phyloP scores from a whole-genome alignment of 1,140 invertebrate species.

The Nilaparvata lugens region DNA sequence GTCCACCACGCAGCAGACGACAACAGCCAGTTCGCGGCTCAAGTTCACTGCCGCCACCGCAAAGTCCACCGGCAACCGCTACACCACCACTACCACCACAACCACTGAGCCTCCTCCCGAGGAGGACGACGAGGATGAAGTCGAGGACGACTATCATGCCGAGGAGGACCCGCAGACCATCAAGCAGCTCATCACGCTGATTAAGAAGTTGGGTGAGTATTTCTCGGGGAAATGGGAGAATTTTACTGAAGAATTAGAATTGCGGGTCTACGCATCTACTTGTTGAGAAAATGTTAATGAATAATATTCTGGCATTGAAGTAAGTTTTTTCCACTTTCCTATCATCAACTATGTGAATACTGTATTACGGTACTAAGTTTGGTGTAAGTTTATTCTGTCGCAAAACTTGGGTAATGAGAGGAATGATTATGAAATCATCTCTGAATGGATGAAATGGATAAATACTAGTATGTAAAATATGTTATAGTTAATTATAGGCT shows the following conservation, averaged over 20 bases:
- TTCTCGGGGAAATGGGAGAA: too few relatives aligned
- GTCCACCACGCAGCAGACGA: conserved; percentile 40
- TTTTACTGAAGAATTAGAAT: too few relatives aligned
- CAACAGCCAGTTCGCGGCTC: conserved; percentile 28
- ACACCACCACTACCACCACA: conserved; percentile 39
- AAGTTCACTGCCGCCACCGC: conserved; percentile 34
- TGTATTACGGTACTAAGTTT: too few relatives aligned
- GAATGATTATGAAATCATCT: too few relatives aligned
- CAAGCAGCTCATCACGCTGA: conserved; percentile 72
- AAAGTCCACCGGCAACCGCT: conserved; percentile 38
- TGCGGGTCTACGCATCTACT: not conserved
- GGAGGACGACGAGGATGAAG: conserved; percentile 43
- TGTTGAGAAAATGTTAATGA: not conserved
- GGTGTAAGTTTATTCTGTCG: too few relatives aligned
- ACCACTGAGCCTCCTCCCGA: conserved; percentile 35
- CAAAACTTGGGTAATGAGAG: too few relatives aligned
- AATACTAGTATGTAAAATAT: too few relatives aligned
- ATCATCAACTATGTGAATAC: too few relatives aligned
- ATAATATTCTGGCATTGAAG: too few relatives aligned
- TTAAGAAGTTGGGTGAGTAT: conserved; percentile 66
- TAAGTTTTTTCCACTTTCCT: too few relatives aligned
- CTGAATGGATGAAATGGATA: too few relatives aligned
- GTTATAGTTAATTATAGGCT: too few relatives aligned
- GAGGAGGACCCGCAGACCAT: conserved; percentile 76
- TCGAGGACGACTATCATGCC: conserved; percentile 53